phyloP scores from a whole-genome alignment of 92 coral and sea anemone species.

The Ricordea florida region DNA sequence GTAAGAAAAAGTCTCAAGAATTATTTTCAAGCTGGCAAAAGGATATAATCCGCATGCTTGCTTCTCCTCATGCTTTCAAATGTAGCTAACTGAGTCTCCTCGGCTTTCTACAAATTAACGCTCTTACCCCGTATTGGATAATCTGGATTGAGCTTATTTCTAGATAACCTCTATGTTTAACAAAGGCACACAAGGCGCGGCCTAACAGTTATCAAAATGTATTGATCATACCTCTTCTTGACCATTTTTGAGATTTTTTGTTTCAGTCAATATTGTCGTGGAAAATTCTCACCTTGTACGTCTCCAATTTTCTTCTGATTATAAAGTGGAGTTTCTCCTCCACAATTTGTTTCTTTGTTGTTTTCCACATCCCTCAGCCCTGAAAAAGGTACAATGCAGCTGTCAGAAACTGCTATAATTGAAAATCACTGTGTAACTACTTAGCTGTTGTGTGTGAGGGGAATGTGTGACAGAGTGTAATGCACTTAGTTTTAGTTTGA shows the following conservation, averaged over 20 bases:
- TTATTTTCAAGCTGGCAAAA: neutral
- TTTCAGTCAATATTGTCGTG: neutral
- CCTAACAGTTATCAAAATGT: neutral
- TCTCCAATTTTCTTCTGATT: conserved; percentile 5
- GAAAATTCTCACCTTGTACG: conserved; percentile 1
- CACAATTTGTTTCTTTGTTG: neutral
- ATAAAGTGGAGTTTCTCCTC: neutral
- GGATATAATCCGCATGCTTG: neutral
- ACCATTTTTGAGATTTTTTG: neutral
- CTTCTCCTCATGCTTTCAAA: no score
- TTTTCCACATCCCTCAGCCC: neutral
- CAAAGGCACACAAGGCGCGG: neutral
- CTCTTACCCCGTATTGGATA: no score
- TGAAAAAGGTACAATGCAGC: neutral
- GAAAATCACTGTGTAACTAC: no score
- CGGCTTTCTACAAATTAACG: no score
- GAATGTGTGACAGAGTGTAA: no score
- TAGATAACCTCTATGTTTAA: no score
- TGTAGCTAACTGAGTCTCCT: no score
- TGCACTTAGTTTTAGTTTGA: no score
- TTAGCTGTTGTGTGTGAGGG: no score
- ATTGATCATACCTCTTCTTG: neutral
- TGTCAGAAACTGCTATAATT: no score
- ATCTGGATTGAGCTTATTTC: neutral
- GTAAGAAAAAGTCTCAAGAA: neutral